Base-by-base conservation (phyloP, 2,888 invertebrate genomes). In the Drosophila anceps region DNA sequence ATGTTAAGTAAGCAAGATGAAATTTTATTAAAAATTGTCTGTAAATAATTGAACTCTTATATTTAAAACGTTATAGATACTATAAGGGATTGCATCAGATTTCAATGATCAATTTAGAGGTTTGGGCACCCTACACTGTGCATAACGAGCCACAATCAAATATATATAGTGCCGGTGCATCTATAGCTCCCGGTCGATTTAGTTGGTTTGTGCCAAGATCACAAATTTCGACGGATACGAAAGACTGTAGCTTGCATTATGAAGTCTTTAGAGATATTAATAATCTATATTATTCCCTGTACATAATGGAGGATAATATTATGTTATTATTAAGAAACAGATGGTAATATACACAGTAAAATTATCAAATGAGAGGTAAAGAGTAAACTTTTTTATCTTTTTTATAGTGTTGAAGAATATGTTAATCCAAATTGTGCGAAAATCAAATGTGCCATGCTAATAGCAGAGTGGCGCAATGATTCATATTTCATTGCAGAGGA, bases 121-220 rank as follows among this genome's bases (percentile, higher is more conserved):
- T 96, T 0, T 96, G 96, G 95, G 93, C 95, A 69, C 94, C 95
- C 0, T 69, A 50, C 27, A 43, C 39, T 10, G 55, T 62, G 1
- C 67, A 51, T 20, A 67, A 37, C 10, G 8, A 29, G 2, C 53
- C 69, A 9, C 81, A 92, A 92, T 70, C 93, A 93, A 33, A 93
- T 13, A 75, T 92, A n/a, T 66, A 69, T 15, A 94, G 94, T 76
- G 94, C 94, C 53, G 95, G 95, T 1, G 92, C 92, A 10, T 85
- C 90, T 1, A 79, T 88, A 48, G 65, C 78, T 39, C 94, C 95
- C 0, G 95, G 95, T 6, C 93, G 95, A 59, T 95, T 95, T 84
- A 95, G 95, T 7, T 95, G 95, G 95, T 95, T 95, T 84, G 94
- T 95, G 44, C 95, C 95, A 0, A 91, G 89, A 35, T 84, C 91